These are phyloP conservation scores for Orchestes rusci DNA, from an alignment of 2,888 invertebrate genomes.

Conservation along the genomic window DNA sequence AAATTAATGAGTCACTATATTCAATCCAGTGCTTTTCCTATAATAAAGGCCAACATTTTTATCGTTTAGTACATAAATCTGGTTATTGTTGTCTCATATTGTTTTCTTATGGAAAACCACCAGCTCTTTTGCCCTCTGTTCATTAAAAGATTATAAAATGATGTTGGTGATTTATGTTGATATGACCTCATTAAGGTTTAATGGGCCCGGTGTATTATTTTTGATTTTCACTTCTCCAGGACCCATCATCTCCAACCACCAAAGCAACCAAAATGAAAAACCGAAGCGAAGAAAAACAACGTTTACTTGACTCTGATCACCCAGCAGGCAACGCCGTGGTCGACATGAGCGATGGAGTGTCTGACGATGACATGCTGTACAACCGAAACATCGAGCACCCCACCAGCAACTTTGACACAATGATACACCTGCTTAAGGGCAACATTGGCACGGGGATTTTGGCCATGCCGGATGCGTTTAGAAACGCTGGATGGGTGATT, in stretches of 20 bases:
- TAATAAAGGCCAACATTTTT: too few species aligned
- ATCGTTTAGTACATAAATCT: too few species aligned
- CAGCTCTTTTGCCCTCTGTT: too few species aligned
- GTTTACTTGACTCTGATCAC: slow-evolving; percentile 49
- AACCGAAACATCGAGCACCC: slow-evolving; percentile 69
- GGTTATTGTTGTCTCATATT: too few species aligned
- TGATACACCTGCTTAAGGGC: slow-evolving; percentile 62
- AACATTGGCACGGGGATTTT: slow-evolving; percentile 82
- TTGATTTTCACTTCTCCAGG: too few species aligned
- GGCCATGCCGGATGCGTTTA: slow-evolving; percentile 93
- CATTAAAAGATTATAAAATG: too few species aligned
- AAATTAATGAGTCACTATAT: too few species aligned
- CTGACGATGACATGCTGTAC: slow-evolving; percentile 50
- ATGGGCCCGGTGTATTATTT: too few species aligned
- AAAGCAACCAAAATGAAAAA: not conserved
- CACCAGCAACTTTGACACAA: slow-evolving; percentile 72
- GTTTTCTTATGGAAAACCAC: too few species aligned
- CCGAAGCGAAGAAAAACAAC: slow-evolving; percentile 58
- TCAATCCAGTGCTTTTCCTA: too few species aligned
- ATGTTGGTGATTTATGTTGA: too few species aligned
- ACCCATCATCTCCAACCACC: not conserved
- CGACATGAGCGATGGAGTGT: slow-evolving; percentile 26
- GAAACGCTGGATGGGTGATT: slow-evolving; percentile 77
- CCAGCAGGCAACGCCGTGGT: slow-evolving; percentile 31
- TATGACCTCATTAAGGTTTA: too few species aligned